These are phyloP conservation scores for Sesamia inferens DNA, from an alignment of 2,888 invertebrate genomes.

Conservation along the genomic window DNA sequence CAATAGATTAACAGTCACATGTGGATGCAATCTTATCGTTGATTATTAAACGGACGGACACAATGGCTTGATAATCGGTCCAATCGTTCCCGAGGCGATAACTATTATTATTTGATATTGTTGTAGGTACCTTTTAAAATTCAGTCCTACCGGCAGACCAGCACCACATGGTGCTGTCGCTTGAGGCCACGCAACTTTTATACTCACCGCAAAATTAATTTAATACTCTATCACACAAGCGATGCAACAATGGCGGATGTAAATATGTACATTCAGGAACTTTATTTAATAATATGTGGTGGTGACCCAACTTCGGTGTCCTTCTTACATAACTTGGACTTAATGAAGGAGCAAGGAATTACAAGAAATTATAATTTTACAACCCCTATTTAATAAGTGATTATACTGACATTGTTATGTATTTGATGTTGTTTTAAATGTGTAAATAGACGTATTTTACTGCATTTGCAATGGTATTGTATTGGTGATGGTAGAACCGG, in stretches of 20 bases:
- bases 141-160: constrained; percentile 66
- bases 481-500: constrained; percentile 42
- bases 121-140: constrained; percentile 67
- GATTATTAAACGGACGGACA: constrained; percentile 68
- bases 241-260: constrained; percentile 61
- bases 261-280: constrained; percentile 40
- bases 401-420: neutral
- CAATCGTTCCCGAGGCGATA: constrained; percentile 72
- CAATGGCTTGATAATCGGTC: constrained; percentile 73
- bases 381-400: neutral
- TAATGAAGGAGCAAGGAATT: neutral
- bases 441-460: constrained; percentile 32
- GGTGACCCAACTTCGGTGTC: neutral
- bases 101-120: constrained; percentile 75
- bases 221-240: constrained; percentile 78
- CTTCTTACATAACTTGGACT: constrained; percentile 2
- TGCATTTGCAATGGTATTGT: too few species aligned
- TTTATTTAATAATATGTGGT: constrained; percentile 5
- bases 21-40: constrained; percentile 67
- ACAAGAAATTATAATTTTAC: neutral
- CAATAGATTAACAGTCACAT: constrained; percentile 68
- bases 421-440: constrained; percentile 14
- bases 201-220: constrained; percentile 85
- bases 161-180: constrained; percentile 82
- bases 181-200: constrained; percentile 76